phyloP scores from a whole-genome alignment of 2,888 invertebrate species.

The Pollenia amentaria region DNA sequence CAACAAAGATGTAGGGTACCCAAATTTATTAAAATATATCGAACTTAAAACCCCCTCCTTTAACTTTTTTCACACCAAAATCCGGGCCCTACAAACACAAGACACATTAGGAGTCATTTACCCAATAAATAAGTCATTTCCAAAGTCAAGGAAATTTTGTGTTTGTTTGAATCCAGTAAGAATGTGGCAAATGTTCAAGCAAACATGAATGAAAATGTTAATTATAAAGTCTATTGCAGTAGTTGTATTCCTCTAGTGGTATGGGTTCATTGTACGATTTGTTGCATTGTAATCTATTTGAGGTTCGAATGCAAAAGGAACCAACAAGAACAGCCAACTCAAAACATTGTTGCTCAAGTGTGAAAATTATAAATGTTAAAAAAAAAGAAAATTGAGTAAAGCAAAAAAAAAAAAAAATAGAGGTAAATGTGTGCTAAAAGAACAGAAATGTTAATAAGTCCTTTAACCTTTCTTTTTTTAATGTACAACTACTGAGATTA shows the following conservation, averaged over 20 bases:
- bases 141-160: slow-evolving; percentile 23
- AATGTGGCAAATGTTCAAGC: slow-evolving; percentile 1
- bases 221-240: slow-evolving; percentile 11
- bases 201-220: slow-evolving; percentile 49
- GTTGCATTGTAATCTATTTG: slow-evolving; percentile 66
- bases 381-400: slow-evolving; percentile 31
- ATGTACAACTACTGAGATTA: slow-evolving; percentile 52
- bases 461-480: slow-evolving; percentile 65
- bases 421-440: background rate
- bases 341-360: slow-evolving; percentile 63
- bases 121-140: slow-evolving; percentile 27
- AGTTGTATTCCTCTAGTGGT: slow-evolving; percentile 21
- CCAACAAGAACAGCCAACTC: slow-evolving; percentile 45
- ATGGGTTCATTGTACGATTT: slow-evolving; percentile 71
- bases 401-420: background rate
- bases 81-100: slow-evolving; percentile 1
- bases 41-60: slow-evolving; percentile 28
- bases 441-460: slow-evolving; percentile 64
- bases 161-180: background rate
- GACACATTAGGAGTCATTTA: background rate
- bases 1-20: background rate
- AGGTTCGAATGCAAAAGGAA: slow-evolving; percentile 59
- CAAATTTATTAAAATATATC: slow-evolving; percentile 17
- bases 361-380: slow-evolving; percentile 58
- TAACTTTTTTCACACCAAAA: slow-evolving; percentile 18